Base-by-base conservation (phyloP, 2,113 vertebrate genomes). In the Myrmophylax atrothorax region DNA sequence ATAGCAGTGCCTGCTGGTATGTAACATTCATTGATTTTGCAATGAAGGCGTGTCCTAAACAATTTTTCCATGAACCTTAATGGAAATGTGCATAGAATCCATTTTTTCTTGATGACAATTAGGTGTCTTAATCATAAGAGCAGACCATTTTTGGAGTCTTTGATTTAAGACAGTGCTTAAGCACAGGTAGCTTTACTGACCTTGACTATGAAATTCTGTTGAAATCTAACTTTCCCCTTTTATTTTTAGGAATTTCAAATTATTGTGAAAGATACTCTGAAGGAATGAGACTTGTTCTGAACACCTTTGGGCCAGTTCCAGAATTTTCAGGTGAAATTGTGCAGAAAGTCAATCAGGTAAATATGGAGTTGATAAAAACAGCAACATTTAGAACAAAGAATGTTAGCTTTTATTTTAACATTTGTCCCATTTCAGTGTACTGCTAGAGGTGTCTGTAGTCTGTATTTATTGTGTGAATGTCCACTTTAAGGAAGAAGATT, bases 181-280 rank as follows among this genome's bases (percentile, higher is more conserved):
- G 60, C 37, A 81, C 33, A 53, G 31, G 12, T 37, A 81, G n/a
- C 26, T 10, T 52, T 84, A 18, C 15, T 86, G 50, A 87, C 53
- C 49, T 80, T 40, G 58, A 70, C 37, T 25, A 82, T 38, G 40
- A 84, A 70, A 88, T 87, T 91, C 22, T 90, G 37, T 94, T 94
- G 56, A 77, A 91, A n/a, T 93, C 26, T 59, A 44, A 37, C 44
- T 49, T 92, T 87, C 68, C 35, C 28, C 52, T 85, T 59, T 79
- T 77, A 42, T 15, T 97, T 97, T 91, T 98, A 99, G 99, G 99
- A 87, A 91, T 99, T 85, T 92, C 98, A 42, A 98, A 98, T 96
- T 99, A 99, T 40, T 99, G 99, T 35, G 97, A 98, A 79, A 98
- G 98, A 49, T 99, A 99, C 42, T 95, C 97, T 7, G 98, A 98